Evolutionary conservation across 2,113 vertebrate genomes (phyloP).

Genomic region (Tetrax tetrax): DNA sequence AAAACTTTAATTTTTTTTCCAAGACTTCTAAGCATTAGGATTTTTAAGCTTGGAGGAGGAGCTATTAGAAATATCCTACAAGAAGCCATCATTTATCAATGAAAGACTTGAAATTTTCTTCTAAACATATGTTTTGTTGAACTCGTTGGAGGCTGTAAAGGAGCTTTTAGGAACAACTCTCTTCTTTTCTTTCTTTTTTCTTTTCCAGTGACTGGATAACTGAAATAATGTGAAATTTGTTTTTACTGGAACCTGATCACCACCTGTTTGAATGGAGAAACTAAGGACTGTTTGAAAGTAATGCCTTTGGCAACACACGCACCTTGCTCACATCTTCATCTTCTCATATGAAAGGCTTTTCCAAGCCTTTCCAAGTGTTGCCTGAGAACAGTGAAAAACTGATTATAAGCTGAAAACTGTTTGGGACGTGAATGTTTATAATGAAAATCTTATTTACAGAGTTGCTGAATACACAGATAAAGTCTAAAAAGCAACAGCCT

Average conservation of each 20-base stretch:
- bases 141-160: not conserved
- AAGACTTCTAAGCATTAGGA: not conserved
- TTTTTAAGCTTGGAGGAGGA: not conserved
- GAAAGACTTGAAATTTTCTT: not conserved
- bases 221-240: not conserved
- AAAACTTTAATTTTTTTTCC: not conserved
- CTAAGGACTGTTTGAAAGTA: not conserved
- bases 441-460: slow-evolving; percentile 69
- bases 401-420: slow-evolving; percentile 63
- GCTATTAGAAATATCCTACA: not conserved
- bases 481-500: slow-evolving; percentile 34
- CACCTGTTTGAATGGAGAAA: slow-evolving; percentile 10
- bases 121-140: not conserved
- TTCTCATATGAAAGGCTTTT: slow-evolving; percentile 41
- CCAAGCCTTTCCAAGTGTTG: slow-evolving; percentile 2
- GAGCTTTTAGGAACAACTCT: not conserved
- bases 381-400: slow-evolving; percentile 42
- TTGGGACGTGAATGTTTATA: slow-evolving; percentile 66
- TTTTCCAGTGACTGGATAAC: not conserved
- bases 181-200: not conserved
- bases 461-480: slow-evolving; percentile 51
- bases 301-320: not conserved
- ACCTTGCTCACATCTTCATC: slow-evolving; percentile 28
- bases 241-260: slow-evolving; percentile 16
- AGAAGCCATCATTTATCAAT: not conserved